Evolutionary conservation across 2,888 invertebrate species (phyloP).

Genomic region (Drosophila falleni): DNA sequence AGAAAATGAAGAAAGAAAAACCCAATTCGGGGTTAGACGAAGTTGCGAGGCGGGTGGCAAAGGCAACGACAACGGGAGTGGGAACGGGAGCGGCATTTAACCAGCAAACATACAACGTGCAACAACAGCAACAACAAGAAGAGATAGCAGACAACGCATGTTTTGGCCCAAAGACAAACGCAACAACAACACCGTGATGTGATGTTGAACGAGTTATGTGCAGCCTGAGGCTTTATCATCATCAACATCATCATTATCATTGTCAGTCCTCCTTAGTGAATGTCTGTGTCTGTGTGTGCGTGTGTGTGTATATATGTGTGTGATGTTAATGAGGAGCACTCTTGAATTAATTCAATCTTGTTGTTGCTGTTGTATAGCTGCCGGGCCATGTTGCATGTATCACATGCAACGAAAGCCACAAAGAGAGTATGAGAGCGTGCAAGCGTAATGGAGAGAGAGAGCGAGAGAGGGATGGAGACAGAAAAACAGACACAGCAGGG

Average conservation of each 20-base stretch:
- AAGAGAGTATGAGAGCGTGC: neutral
- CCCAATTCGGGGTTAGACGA: constrained; percentile 23
- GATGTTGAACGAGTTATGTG: constrained; percentile 58
- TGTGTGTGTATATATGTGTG: constrained; percentile 35
- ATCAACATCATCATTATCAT: constrained; percentile 33
- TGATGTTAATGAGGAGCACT: constrained; percentile 65
- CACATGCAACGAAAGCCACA: constrained; percentile 24
- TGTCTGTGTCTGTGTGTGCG: constrained; percentile 9
- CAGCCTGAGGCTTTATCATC: constrained; percentile 35
- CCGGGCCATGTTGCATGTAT: constrained; percentile 51
- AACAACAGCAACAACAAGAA: constrained; percentile 22
- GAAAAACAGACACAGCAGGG: neutral
- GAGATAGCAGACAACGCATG: constrained; percentile 49
- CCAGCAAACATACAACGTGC: constrained; percentile 44
- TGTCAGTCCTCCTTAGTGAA: constrained; percentile 3
- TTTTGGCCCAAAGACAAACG: constrained; percentile 43
- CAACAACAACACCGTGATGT: constrained; percentile 40
- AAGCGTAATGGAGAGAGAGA: neutral
- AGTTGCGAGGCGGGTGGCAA: constrained; percentile 13
- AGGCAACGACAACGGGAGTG: constrained; percentile 1
- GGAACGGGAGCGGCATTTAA: constrained; percentile 24
- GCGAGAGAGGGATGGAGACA: neutral
- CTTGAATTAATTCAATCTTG: constrained; percentile 57
- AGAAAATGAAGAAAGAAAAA: constrained; percentile 23
- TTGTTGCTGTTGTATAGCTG: constrained; percentile 42